These are phyloP conservation scores for Trissolcus brochymenae DNA, from an alignment of 2,888 invertebrate genomes.

Conservation along the genomic window DNA sequence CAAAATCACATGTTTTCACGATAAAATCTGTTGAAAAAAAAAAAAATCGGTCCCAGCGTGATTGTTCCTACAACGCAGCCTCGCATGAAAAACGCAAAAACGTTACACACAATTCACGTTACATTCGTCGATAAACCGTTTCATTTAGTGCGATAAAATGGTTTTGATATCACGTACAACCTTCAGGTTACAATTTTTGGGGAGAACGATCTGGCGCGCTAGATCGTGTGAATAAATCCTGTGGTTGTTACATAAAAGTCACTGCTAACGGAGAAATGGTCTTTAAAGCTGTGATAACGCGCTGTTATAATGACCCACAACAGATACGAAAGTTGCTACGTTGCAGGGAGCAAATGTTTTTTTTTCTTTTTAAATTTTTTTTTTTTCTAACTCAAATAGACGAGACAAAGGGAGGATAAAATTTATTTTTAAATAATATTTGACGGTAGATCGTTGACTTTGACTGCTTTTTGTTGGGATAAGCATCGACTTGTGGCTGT, in stretches of 20 bases:
- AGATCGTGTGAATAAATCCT: conserved; percentile 56
- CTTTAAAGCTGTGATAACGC: conserved; percentile 61
- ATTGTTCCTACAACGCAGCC: no score
- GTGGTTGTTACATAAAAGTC: conserved; percentile 59
- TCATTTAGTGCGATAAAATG: conserved; percentile 62
- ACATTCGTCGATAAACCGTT: conserved; percentile 61
- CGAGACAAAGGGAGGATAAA: background rate
- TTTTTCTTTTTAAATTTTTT: background rate
- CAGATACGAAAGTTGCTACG: conserved; percentile 44
- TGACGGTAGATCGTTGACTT: no score
- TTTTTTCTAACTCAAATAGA: background rate
- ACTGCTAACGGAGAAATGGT: conserved; percentile 55
- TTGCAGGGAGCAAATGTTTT: conserved; percentile 32
- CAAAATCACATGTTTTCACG: no score
- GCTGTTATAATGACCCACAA: conserved; percentile 54
- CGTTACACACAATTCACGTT: conserved; percentile 59
- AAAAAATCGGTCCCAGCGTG: no score
- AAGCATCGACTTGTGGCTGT: background rate
- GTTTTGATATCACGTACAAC: conserved; percentile 60
- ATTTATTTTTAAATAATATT: background rate
- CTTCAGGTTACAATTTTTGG: conserved; percentile 55
- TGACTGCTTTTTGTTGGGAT: no score
- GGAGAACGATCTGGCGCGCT: conserved; percentile 3
- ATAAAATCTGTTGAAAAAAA: no score
- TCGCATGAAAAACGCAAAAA: conserved; percentile 51